These are phyloP conservation scores for Hypomesus transpacificus DNA, from an alignment of 2,113 vertebrate genomes.

Conservation along the genomic window DNA sequence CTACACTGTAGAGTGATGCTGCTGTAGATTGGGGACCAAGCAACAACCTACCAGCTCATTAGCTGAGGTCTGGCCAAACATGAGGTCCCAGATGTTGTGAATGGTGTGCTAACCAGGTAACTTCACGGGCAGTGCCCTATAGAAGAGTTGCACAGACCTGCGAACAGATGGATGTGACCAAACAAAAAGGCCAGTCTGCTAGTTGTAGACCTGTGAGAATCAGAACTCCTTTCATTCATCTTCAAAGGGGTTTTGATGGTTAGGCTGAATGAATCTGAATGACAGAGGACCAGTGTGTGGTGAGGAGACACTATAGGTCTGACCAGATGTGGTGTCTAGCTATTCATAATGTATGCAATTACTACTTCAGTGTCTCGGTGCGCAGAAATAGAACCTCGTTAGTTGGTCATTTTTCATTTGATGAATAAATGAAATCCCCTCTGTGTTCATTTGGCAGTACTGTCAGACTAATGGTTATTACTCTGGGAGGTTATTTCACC, in stretches of 20 bases:
- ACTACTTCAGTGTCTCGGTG: background rate
- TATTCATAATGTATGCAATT: background rate
- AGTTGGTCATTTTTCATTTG: constrained; percentile 34
- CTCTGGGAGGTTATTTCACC: background rate
- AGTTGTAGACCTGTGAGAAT: background rate
- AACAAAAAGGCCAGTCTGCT: background rate
- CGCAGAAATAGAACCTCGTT: constrained; percentile 41
- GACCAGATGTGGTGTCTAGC: background rate
- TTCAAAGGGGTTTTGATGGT: background rate
- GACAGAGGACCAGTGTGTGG: background rate
- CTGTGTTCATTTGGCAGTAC: constrained; percentile 32
- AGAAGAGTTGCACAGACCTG: too few relatives aligned
- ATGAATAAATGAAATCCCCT: constrained; percentile 43
- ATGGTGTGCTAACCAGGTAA: too few relatives aligned
- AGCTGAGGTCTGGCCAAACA: too few relatives aligned
- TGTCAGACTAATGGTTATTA: constrained; percentile 29
- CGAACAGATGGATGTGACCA: background rate
- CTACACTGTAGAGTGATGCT: too few relatives aligned
- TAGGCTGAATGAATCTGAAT: too few relatives aligned
- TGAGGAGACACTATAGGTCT: background rate
- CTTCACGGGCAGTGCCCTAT: too few relatives aligned
- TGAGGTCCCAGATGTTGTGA: too few relatives aligned
- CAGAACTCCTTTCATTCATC: background rate
- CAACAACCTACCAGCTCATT: too few relatives aligned
- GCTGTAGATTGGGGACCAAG: too few relatives aligned